Evolutionary conservation across 1,140 invertebrate genomes (phyloP).

Genomic region (Drosophila eugracilis): DNA sequence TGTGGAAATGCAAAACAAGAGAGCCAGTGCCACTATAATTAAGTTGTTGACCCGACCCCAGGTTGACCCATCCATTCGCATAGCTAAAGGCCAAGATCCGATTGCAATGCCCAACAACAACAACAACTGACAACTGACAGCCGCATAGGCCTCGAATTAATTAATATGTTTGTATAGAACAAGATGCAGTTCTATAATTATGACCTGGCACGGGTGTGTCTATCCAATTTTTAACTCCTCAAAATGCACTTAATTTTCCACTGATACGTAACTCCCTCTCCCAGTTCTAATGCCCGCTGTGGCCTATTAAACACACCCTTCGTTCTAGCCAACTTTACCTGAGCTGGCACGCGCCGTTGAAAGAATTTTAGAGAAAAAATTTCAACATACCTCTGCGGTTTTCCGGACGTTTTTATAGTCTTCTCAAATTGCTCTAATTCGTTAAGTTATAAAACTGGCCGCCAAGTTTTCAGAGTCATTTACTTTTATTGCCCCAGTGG

Average conservation of each 20-base stretch:
- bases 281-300: conserved; percentile 62
- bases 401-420: conserved; percentile 78
- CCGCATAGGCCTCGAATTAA: conserved; percentile 73
- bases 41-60: conserved; percentile 67
- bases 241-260: conserved; percentile 59
- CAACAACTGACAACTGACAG: conserved; percentile 51
- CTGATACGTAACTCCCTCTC: conserved; percentile 54
- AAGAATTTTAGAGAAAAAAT: conserved; percentile 37
- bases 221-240: conserved; percentile 11
- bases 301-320: conserved; percentile 72
- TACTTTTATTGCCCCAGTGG: conserved; percentile 59
- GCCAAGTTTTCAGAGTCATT: conserved; percentile 60
- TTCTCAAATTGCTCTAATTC: conserved; percentile 76
- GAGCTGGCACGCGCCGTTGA: conserved; percentile 41
- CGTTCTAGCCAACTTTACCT: conserved; percentile 22
- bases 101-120: conserved; percentile 18
- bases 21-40: conserved; percentile 63
- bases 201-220: conserved; percentile 34
- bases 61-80: conserved; percentile 22
- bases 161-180: conserved; percentile 63
- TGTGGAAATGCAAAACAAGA: conserved; percentile 47
- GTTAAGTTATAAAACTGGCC: conserved; percentile 77
- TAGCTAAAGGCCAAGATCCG: conserved; percentile 36
- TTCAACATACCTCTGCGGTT: conserved; percentile 66
- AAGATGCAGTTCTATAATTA: conserved; percentile 52